Evolutionary conservation across 2,797 vertebrate genomes (phyloP).

Genomic region (Macropus fuliginosus): DNA sequence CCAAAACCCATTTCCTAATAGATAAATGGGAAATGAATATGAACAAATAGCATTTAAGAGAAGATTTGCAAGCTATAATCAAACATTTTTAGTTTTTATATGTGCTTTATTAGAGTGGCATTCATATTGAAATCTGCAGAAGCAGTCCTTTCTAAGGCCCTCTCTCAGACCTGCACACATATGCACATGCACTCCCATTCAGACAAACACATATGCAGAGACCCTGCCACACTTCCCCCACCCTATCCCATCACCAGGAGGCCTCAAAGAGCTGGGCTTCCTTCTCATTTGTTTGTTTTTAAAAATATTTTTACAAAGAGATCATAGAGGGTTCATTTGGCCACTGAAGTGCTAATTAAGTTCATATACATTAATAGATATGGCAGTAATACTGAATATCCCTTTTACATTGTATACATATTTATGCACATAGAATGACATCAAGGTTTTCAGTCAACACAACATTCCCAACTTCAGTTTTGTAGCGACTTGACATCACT

Average conservation of each 20-base stretch:
- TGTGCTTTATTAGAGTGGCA: conserved; percentile 99
- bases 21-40: background rate
- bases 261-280: conserved; percentile 81
- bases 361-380: conserved; percentile 93
- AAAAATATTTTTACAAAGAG: conserved; percentile 69
- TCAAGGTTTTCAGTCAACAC: conserved; percentile 87
- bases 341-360: conserved; percentile 91
- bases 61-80: background rate
- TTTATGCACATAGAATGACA: conserved; percentile 89
- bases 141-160: conserved; percentile 82
- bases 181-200: conserved; percentile 83
- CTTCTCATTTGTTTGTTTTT: conserved; percentile 77
- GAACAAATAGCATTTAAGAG: background rate
- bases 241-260: conserved; percentile 59
- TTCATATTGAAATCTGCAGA: conserved; percentile 95
- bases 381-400: conserved; percentile 97
- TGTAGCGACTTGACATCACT: conserved; percentile 84
- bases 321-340: conserved; percentile 89
- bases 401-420: conserved; percentile 90
- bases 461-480: conserved; percentile 87
- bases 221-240: conserved; percentile 30
- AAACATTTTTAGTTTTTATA: conserved; percentile 88
- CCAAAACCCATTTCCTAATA: background rate
- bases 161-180: conserved; percentile 78
- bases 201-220: conserved; percentile 38